These are phyloP conservation scores for Drosophila teissieri DNA, from an alignment of 1,140 invertebrate genomes.

Conservation along the genomic window DNA sequence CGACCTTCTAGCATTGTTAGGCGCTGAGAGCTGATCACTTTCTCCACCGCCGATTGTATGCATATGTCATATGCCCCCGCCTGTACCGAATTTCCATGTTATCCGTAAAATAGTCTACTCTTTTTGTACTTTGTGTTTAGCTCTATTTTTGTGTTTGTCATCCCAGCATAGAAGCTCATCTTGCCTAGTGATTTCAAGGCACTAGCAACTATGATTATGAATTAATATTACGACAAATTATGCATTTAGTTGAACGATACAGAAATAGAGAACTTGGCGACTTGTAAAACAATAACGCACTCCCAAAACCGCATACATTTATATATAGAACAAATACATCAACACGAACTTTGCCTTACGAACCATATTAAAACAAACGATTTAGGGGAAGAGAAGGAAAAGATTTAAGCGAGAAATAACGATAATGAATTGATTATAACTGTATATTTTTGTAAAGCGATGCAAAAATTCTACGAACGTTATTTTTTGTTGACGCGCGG, in stretches of 20 bases:
- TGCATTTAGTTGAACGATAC: slow-evolving; percentile 43
- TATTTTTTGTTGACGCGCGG: slow-evolving; percentile 32
- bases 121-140: slow-evolving; percentile 21
- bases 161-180: slow-evolving; percentile 4
- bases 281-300: slow-evolving; percentile 28
- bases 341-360: slow-evolving; percentile 58
- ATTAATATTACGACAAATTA: slow-evolving; percentile 36
- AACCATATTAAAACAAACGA: slow-evolving; percentile 26
- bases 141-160: slow-evolving; percentile 19
- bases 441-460: slow-evolving; percentile 59
- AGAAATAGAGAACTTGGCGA: slow-evolving; percentile 30
- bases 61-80: slow-evolving; percentile 3
- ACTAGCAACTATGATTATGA: slow-evolving; percentile 46
- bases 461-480: slow-evolving; percentile 52
- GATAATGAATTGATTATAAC: slow-evolving; percentile 23
- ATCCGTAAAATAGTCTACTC: slow-evolving; percentile 1
- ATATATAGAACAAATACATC: slow-evolving; percentile 32
- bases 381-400: slow-evolving; percentile 21
- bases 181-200: slow-evolving; percentile 26
- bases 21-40: slow-evolving; percentile 44
- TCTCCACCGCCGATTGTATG: slow-evolving; percentile 1
- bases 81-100: slow-evolving; percentile 19
- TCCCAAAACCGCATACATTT: slow-evolving; percentile 8
- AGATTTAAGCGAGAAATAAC: slow-evolving; percentile 17
- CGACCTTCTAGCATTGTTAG: slow-evolving; percentile 70